Evolutionary conservation across 1,140 invertebrate species (phyloP).

Genomic region (Probaryconus sp.): DNA sequence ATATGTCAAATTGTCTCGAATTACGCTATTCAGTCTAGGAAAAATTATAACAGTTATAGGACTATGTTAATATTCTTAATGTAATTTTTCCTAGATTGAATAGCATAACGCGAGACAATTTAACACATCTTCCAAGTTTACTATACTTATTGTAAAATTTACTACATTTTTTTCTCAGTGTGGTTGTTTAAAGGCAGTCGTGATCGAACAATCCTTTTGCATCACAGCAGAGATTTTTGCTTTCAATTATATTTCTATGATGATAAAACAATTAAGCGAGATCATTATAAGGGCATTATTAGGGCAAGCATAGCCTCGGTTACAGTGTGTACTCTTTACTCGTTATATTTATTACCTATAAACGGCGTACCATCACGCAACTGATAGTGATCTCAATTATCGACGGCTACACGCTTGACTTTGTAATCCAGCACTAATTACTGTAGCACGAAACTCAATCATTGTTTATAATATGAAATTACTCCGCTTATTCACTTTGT

Average conservation of each 20-base stretch:
- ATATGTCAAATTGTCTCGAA: too few species aligned
- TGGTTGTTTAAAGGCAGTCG: too few species aligned
- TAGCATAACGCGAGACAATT: too few species aligned
- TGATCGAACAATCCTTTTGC: slow-evolving; percentile 3
- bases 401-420: slow-evolving; percentile 38
- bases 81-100: too few species aligned
- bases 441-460: slow-evolving; percentile 29
- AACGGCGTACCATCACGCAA: slow-evolving; percentile 43
- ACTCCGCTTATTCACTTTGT: slow-evolving; percentile 13
- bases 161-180: too few species aligned
- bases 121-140: too few species aligned
- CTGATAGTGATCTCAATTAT: slow-evolving; percentile 54
- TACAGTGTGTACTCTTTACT: slow-evolving; percentile 44
- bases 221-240: slow-evolving; percentile 23
- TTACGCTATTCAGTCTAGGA: too few species aligned
- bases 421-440: slow-evolving; percentile 48
- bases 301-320: slow-evolving; percentile 34
- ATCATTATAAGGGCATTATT: slow-evolving; percentile 55
- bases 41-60: too few species aligned
- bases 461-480: slow-evolving; percentile 33
- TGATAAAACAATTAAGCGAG: slow-evolving; percentile 59
- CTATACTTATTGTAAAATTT: too few species aligned
- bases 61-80: too few species aligned
- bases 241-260: slow-evolving; percentile 44
- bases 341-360: slow-evolving; percentile 56